These are phyloP conservation scores for Doris montereyensis DNA, from an alignment of 2,888 invertebrate genomes.

Conservation along the genomic window DNA sequence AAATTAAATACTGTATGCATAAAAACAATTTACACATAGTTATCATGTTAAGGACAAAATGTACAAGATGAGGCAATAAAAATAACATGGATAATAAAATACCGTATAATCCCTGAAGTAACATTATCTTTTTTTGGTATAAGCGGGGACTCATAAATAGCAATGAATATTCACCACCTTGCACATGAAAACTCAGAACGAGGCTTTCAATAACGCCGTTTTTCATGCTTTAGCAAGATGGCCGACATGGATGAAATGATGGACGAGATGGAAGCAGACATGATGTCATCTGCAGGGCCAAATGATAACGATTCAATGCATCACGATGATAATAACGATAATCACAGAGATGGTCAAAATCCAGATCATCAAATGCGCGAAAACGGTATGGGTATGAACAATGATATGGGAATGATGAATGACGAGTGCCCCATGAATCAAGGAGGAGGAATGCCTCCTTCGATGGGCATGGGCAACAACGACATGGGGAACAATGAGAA, in stretches of 20 bases:
- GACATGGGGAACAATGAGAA: conserved; percentile 23
- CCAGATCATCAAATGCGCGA: neutral
- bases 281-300: conserved; percentile 8
- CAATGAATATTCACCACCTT: neutral
- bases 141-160: neutral
- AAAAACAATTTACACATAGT: no score
- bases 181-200: neutral
- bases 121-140: neutral
- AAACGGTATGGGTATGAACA: neutral
- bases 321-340: conserved; percentile 1
- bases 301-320: conserved; percentile 5
- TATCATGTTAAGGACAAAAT: no score
- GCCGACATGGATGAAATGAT: conserved; percentile 62
- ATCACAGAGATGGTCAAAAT: neutral
- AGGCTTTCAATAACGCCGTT: neutral
- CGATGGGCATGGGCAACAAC: conserved; percentile 28
- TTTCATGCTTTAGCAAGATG: no score
- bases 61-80: no score
- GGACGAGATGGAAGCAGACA: conserved; percentile 48
- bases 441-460: neutral
- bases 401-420: neutral
- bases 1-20: no score
- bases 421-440: neutral
- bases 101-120: no score
- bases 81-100: no score